Conservation (phyloP, 2,888 invertebrate genomes). For the Cyclophora punctaria region DNA sequence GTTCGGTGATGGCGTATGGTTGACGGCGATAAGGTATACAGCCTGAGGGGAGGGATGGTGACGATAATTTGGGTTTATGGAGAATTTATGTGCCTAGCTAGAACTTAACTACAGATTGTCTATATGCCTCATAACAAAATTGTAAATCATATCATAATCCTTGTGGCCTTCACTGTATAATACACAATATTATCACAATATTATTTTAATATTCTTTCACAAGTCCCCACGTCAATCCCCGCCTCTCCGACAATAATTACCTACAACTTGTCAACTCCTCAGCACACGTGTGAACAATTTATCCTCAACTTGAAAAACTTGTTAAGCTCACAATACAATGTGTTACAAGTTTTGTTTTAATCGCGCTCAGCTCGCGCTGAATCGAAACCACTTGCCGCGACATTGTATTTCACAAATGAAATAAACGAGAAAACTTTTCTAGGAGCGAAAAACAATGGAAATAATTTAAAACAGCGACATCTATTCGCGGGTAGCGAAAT, state of each 20-base stretch:
- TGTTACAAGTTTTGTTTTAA: conserved; percentile 21
- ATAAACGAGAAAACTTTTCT: conserved; percentile 44
- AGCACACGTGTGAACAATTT: conserved; percentile 14
- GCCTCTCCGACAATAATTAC: conserved; percentile 4
- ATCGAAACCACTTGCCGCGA: conserved; percentile 28
- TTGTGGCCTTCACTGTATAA: too few relatives aligned
- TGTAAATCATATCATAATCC: too few relatives aligned
- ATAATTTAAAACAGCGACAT: conserved; percentile 31
- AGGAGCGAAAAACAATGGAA: conserved; percentile 33
- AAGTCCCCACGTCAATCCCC: too few relatives aligned
- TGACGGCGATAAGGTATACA: background rate
- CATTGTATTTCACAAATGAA: conserved; percentile 30
- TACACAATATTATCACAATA: too few relatives aligned
- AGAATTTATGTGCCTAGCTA: too few relatives aligned
- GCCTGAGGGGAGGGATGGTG: too few relatives aligned
- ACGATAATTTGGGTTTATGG: too few relatives aligned
- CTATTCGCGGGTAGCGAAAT: conserved; percentile 27
- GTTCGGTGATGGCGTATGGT: background rate
- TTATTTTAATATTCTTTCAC: too few relatives aligned
- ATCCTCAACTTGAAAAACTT: conserved; percentile 17
- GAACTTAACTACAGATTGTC: too few relatives aligned
- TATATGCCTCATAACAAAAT: too few relatives aligned
- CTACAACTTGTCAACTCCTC: conserved; percentile 3
- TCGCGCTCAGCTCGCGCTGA: conserved; percentile 7
- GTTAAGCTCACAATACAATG: conserved; percentile 14